phyloP scores from a whole-genome alignment of 2,113 vertebrate genomes.

The Cynopterus brachyotis region DNA sequence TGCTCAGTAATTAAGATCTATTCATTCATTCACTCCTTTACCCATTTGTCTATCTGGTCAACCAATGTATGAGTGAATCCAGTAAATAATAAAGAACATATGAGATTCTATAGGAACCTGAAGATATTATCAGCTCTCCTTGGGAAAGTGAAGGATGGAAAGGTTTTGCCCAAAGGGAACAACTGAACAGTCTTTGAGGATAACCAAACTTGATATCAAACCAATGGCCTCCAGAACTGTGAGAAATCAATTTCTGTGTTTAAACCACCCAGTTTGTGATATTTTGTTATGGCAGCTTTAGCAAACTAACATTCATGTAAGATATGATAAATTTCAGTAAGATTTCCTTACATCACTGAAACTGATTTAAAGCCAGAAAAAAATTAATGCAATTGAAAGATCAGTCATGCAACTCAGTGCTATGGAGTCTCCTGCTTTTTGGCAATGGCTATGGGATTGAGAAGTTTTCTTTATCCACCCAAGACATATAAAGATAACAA shows the following conservation, averaged over 20 bases:
- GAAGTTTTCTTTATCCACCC: not conserved
- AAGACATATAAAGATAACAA: not conserved
- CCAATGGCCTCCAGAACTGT: too few species aligned
- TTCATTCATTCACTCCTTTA: not conserved
- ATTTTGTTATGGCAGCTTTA: not conserved
- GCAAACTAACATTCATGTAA: not conserved
- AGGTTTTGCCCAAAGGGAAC: not conserved
- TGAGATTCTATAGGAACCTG: rapidly evolving
- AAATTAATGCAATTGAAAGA: not conserved
- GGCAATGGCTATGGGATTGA: not conserved
- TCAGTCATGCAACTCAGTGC: not conserved
- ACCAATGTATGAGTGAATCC: not conserved
- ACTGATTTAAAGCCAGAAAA: not conserved
- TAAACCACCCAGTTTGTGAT: not conserved
- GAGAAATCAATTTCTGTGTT: not conserved
- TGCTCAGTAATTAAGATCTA: not conserved
- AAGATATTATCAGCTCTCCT: not conserved
- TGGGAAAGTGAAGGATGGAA: not conserved
- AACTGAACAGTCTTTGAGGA: rapidly evolving
- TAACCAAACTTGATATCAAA: too few species aligned
- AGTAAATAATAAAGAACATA: not conserved
- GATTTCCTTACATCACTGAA: not conserved
- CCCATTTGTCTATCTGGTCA: not conserved
- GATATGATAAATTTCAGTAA: not conserved
- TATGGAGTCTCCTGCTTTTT: not conserved